phyloP scores from a whole-genome alignment of 2,797 vertebrate species.

The Crax fasciolata region DNA sequence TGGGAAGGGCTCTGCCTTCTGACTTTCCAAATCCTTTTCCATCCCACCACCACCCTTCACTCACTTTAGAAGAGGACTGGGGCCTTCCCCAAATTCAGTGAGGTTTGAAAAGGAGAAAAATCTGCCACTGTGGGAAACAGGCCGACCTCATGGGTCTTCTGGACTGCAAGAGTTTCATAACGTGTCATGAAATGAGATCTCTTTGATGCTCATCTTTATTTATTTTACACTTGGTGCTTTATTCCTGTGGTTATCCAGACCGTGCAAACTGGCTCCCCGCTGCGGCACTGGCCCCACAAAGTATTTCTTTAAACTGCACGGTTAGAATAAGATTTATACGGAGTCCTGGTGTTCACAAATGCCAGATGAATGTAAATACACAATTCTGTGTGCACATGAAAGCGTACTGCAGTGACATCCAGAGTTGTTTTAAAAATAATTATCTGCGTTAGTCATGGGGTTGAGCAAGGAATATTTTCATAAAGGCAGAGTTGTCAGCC shows the following conservation, averaged over 20 bases:
- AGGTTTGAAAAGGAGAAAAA: not conserved
- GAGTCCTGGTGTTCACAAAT: not conserved
- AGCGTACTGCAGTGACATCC: not conserved
- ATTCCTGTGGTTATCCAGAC: not conserved
- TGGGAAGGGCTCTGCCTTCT: not conserved
- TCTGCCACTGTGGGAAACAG: accelerated
- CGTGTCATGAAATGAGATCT: not conserved
- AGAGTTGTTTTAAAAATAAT: conserved; percentile 74
- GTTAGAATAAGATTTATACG: not conserved
- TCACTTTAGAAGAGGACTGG: not conserved
- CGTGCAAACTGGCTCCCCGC: not conserved
- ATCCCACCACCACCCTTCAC: not conserved
- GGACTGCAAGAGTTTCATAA: not conserved
- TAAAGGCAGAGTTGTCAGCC: conserved; percentile 67
- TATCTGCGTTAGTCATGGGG: conserved; percentile 70
- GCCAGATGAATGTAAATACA: not conserved
- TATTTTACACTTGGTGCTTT: not conserved
- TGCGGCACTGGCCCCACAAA: not conserved
- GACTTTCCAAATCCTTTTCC: not conserved
- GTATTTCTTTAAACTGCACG: not conserved
- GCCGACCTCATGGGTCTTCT: accelerated
- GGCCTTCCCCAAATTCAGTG: not conserved
- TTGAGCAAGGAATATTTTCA: conserved; percentile 55
- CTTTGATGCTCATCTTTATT: not conserved
- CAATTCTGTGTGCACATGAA: not conserved